Conservation (phyloP, 2,888 invertebrate genomes). For the Eristalinus aeneus region DNA sequence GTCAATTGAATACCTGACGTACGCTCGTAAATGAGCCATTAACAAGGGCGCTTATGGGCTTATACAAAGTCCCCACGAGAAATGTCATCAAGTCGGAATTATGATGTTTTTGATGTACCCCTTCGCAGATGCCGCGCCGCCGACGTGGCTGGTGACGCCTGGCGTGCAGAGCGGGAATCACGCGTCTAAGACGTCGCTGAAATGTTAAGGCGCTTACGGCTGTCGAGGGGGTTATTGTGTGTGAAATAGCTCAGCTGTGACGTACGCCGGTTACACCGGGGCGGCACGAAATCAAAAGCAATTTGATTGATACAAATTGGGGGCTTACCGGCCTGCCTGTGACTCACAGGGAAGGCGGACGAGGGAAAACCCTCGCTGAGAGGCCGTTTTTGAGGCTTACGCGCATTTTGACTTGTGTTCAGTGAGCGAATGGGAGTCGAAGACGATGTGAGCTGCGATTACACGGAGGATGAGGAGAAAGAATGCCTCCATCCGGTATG, state of each 20-base stretch:
- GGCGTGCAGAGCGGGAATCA: not conserved
- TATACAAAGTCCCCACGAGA: conserved; percentile 57
- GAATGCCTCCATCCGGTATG: not conserved
- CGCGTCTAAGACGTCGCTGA: conserved; percentile 18
- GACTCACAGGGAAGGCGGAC: not conserved
- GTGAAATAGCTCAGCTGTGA: conserved; percentile 3
- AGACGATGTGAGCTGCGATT: not conserved
- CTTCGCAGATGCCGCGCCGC: not conserved
- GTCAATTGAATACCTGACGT: conserved; percentile 54
- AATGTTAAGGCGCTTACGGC: conserved; percentile 61
- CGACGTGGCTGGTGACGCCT: not conserved
- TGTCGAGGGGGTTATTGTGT: not conserved
- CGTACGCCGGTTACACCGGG: not conserved
- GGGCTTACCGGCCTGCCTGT: not conserved
- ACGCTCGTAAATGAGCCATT: conserved; percentile 66
- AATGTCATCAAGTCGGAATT: conserved; percentile 67
- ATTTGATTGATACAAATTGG: not conserved
- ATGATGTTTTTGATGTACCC: conserved; percentile 59
- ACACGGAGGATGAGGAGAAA: not conserved
- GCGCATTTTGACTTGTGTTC: not conserved
- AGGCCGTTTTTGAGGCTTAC: not conserved
- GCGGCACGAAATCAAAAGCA: not conserved
- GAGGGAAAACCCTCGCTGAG: not conserved
- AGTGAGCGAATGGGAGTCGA: not conserved
- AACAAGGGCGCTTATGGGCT: conserved; percentile 69